Base-by-base conservation (phyloP, 1,140 invertebrate species). In the Apis laboriosa region DNA sequence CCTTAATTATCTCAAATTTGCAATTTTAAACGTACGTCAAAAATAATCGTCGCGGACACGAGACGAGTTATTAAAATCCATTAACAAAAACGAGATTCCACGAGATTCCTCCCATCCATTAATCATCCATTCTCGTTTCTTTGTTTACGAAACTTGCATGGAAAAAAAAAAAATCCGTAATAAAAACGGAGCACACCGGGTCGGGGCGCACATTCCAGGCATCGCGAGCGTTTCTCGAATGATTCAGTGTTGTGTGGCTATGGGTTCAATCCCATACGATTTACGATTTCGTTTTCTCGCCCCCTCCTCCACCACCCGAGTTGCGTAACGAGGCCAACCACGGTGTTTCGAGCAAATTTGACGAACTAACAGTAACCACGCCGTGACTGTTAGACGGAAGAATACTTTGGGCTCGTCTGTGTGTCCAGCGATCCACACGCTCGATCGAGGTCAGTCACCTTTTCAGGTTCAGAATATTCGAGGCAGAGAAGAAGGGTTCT, bases 311-410 rank as follows among this genome's bases (percentile, higher is more conserved):
- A 7, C 34, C 5, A 43, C 34, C 2, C 12, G 3, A 11, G 61
- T 77, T 77, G 15, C 61, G 71, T 28, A 84, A 87, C 75, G 28
- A 43, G 75, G 53, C 17, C 34, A 34, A 34, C 34, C 63, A 56
- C 61, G 63, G 66, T 55, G 79, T 60, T 75, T 76, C 60, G 63
- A 51, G 56, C 73, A 78, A 88, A 82, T 84, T 87, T 74, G 74
- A 74, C 73, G 77, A 63, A 71, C 86, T 88, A 88, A 88, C 87
- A 88, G 87, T 88, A 88, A 88, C 85, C 76, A 78, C 74, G 55
- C 58, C 74, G 87, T 85, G 75, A 88, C 87, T 88, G 87, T 88
- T 88, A 88, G 87, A 88, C 58, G 77, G 60, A 83, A 76, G 70
- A 80, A 85, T 67, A 51, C 7, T 13, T 43, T 24, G 0, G 24